A percentile compares a stretch with the other conserved stretches of the same genome.
These are phyloP conservation scores for Melanocharis versteri DNA, from an alignment of 2,113 vertebrate species.

Conservation along the genomic window DNA sequence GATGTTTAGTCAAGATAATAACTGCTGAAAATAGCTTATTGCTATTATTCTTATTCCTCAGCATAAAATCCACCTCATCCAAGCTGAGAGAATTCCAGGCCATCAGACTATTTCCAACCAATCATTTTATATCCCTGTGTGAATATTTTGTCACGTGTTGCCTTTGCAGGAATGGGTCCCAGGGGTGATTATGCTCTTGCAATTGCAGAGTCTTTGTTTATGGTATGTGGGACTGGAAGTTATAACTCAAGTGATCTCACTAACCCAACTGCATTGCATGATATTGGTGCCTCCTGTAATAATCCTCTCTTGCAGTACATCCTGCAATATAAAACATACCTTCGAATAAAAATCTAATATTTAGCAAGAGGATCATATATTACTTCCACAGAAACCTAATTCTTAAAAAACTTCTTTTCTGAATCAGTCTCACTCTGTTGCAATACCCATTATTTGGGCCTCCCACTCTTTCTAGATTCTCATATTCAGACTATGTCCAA, in stretches of 20 bases:
- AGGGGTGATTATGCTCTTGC: background rate
- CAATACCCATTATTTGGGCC: background rate
- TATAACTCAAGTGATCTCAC: conserved; percentile 33
- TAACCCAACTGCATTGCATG: background rate
- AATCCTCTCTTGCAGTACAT: background rate
- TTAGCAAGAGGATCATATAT: background rate
- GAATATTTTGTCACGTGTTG: conserved; percentile 12
- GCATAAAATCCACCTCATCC: background rate
- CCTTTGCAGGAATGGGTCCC: background rate
- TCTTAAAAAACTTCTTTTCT: background rate
- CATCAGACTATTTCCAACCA: conserved; percentile 15
- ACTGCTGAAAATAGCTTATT: background rate
- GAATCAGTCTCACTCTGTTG: background rate
- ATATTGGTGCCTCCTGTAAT: background rate
- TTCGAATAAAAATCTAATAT: conserved; percentile 7
- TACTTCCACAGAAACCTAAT: background rate
- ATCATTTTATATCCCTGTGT: background rate
- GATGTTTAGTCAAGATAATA: conserved; percentile 16
- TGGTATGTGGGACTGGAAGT: conserved; percentile 12
- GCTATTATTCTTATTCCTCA: background rate
- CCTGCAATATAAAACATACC: background rate
- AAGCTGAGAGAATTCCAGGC: conserved; percentile 11
- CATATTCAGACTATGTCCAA: background rate
- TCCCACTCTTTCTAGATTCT: background rate
- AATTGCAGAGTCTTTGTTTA: conserved; percentile 26